These are phyloP conservation scores for Tinamus major DNA, from an alignment of 2,797 vertebrate species.

Conservation along the genomic window DNA sequence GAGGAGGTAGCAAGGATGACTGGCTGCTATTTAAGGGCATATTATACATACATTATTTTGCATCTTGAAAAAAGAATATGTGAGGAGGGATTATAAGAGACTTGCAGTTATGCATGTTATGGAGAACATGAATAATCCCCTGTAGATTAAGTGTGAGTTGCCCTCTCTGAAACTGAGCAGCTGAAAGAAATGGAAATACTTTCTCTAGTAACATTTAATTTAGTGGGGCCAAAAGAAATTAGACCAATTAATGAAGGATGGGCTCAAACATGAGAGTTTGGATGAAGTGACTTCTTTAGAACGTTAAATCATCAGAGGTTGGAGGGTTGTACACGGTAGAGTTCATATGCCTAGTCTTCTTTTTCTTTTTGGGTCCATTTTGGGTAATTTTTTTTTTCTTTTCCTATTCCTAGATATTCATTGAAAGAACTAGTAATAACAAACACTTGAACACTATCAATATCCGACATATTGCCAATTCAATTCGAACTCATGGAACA, in stretches of 20 bases:
- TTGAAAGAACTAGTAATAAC: conserved; percentile 98
- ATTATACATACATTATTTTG: background rate
- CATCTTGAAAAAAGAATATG: background rate
- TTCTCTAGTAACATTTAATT: background rate
- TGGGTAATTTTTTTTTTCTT: background rate
- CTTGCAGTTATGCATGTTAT: background rate
- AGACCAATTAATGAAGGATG: background rate
- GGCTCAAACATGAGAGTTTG: background rate
- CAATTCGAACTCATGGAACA: conserved; percentile 97
- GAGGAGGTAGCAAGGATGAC: background rate
- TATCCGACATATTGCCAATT: conserved; percentile 98
- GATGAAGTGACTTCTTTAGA: background rate
- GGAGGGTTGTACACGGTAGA: background rate
- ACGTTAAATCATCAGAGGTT: background rate
- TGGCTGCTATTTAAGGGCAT: background rate
- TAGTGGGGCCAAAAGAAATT: background rate
- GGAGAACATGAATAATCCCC: background rate
- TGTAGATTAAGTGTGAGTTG: background rate
- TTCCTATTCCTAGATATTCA: conserved; percentile 88
- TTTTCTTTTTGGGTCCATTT: background rate
- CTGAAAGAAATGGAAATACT: background rate
- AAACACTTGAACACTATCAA: conserved; percentile 99
- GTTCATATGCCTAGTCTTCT: background rate
- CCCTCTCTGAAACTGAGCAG: fast-evolving
- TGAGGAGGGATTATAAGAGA: background rate